phyloP scores from a whole-genome alignment of 2,797 vertebrate genomes.

The Microctenopoma lineatum region DNA sequence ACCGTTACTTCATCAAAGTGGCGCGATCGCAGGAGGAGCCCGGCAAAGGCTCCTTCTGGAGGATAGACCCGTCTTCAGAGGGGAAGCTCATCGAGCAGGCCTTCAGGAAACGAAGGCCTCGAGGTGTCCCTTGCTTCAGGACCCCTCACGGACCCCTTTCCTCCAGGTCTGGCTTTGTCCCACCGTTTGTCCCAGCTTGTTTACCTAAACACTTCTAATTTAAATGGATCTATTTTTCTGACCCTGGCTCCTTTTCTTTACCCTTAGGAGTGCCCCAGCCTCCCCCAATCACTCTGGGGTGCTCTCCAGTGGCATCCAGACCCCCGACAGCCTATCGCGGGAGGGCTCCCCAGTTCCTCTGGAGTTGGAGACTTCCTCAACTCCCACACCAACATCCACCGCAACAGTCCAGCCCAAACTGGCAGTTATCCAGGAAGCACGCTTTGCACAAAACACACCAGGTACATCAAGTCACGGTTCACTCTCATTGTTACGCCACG shows the following conservation, averaged over 20 bases:
- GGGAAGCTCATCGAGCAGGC: slow-evolving; percentile 97
- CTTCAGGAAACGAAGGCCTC: slow-evolving; percentile 96
- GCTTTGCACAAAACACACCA: slow-evolving; percentile 93
- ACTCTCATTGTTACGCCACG: no score
- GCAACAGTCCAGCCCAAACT: slow-evolving; percentile 90
- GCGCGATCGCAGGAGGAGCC: slow-evolving; percentile 98
- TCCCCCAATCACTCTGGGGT: slow-evolving; percentile 96
- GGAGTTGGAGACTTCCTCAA: slow-evolving; percentile 81
- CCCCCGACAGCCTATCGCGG: slow-evolving; percentile 94
- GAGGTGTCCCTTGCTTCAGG: slow-evolving; percentile 97
- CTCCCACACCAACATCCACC: slow-evolving; percentile 54
- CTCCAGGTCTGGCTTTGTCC: slow-evolving; percentile 86
- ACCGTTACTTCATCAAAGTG: slow-evolving; percentile 99
- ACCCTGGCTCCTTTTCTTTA: fast-evolving
- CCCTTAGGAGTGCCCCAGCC: slow-evolving; percentile 92
- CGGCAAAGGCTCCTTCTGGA: slow-evolving; percentile 99
- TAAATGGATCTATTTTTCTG: background rate
- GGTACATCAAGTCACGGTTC: slow-evolving; percentile 75
- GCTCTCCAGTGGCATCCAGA: slow-evolving; percentile 95
- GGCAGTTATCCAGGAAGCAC: slow-evolving; percentile 94
- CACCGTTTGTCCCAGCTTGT: background rate
- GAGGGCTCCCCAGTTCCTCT: slow-evolving; percentile 95
- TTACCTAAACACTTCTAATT: background rate
- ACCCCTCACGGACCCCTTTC: slow-evolving; percentile 97
- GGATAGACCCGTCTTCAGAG: slow-evolving; percentile 97